These are phyloP conservation scores for Cirrhinus mrigala DNA, from an alignment of 2,797 vertebrate species.

Conservation along the genomic window DNA sequence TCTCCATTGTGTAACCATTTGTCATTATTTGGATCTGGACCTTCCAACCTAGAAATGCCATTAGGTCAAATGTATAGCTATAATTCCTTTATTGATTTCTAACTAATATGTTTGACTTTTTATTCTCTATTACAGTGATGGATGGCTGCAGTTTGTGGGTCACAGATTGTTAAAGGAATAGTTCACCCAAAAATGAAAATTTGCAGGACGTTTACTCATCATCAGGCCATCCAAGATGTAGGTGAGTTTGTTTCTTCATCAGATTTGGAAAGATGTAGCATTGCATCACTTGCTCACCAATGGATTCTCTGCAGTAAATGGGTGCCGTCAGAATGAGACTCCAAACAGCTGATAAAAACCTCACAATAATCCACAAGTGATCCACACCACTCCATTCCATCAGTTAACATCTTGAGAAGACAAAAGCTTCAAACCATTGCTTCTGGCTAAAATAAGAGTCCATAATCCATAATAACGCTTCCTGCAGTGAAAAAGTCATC, in stretches of 20 bases:
- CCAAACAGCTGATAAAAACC: not conserved
- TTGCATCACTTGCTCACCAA: not conserved
- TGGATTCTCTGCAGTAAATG: not conserved
- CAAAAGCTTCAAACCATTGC: not conserved
- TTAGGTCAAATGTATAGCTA: constrained; percentile 13
- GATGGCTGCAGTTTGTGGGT: constrained; percentile 30
- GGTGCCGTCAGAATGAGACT: not conserved
- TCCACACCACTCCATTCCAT: not conserved
- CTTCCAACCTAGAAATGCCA: not conserved
- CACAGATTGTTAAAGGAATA: not conserved
- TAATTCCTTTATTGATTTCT: constrained; percentile 43
- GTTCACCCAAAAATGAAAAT: not conserved
- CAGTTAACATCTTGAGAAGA: not conserved
- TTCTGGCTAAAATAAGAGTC: not conserved
- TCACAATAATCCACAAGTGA: not conserved
- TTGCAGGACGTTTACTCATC: not conserved
- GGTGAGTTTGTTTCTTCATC: not conserved
- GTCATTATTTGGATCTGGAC: constrained; percentile 19
- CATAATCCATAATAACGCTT: not conserved
- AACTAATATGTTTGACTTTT: constrained; percentile 18
- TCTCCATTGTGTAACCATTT: constrained; percentile 6
- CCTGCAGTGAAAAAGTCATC: not conserved
- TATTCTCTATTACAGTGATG: constrained; percentile 25
- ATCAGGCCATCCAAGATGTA: not conserved
- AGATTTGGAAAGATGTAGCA: not conserved